Evolutionary conservation across 2,797 vertebrate genomes (phyloP).

Genomic region (Esox masquinongy): DNA sequence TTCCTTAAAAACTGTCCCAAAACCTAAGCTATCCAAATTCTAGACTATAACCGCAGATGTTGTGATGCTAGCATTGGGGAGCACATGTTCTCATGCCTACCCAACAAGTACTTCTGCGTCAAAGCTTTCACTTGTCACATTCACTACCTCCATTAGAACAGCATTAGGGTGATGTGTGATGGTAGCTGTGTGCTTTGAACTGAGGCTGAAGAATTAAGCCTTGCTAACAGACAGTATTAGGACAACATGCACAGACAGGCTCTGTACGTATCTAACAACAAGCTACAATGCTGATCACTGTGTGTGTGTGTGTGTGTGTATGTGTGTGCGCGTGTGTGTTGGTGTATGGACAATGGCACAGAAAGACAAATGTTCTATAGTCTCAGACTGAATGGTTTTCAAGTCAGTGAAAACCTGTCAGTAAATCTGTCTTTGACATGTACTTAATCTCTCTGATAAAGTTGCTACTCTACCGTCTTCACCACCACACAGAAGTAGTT

Average conservation of each 20-base stretch:
- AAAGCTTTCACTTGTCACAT: slow-evolving; percentile 12
- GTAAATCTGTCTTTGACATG: slow-evolving; percentile 5
- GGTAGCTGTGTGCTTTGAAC: slow-evolving; percentile 32
- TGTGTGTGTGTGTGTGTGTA: neutral
- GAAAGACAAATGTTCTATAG: too few species aligned
- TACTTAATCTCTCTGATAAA: slow-evolving; percentile 6
- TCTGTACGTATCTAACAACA: slow-evolving; percentile 35
- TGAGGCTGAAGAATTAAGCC: slow-evolving; percentile 32
- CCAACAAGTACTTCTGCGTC: slow-evolving; percentile 1
- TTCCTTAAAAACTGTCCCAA: too few species aligned
- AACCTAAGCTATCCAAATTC: too few species aligned
- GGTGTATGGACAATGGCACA: neutral
- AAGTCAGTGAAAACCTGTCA: neutral
- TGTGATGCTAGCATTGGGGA: too few species aligned
- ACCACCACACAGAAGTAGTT: slow-evolving; percentile 38
- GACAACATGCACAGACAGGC: slow-evolving; percentile 60
- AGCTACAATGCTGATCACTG: slow-evolving; percentile 12
- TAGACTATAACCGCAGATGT: too few species aligned
- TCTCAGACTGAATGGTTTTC: neutral
- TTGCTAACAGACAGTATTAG: slow-evolving; percentile 48
- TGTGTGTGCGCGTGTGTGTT: neutral
- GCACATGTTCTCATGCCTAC: too few species aligned
- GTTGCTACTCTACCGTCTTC: neutral
- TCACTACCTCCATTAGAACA: slow-evolving; percentile 4
- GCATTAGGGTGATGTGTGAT: slow-evolving; percentile 19